Conservation (phyloP, 1,140 invertebrate species). For the Microplitis demolitor region DNA sequence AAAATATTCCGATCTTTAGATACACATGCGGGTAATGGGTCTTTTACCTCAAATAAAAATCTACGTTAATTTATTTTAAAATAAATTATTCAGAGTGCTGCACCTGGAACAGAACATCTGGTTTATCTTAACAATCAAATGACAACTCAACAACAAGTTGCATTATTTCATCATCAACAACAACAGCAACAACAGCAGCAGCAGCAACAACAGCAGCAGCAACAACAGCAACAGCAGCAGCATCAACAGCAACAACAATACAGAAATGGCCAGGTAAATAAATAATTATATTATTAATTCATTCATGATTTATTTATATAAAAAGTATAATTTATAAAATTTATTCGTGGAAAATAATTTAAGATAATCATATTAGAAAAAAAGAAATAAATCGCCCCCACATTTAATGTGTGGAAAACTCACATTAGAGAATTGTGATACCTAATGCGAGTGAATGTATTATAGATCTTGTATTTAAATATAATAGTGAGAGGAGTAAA, state of each 20-base stretch:
- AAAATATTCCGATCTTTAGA: too few species aligned
- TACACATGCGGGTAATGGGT: too few species aligned
- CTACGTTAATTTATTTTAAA: slow-evolving; percentile 19
- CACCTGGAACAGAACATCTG: slow-evolving; percentile 67
- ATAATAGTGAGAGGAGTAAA: background rate
- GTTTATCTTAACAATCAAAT: slow-evolving; percentile 72
- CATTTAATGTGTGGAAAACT: background rate
- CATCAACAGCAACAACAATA: slow-evolving; percentile 44
- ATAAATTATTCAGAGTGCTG: slow-evolving; percentile 63
- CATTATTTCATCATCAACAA: slow-evolving; percentile 67
- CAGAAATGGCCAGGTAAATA: slow-evolving; percentile 60
- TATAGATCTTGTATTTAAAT: background rate
- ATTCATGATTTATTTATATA: background rate
- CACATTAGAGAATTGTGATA: background rate
- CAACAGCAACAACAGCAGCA: slow-evolving; percentile 67
- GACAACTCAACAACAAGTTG: slow-evolving; percentile 66
- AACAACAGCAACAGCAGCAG: slow-evolving; percentile 59
- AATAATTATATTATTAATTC: background rate
- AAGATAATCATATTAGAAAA: too few species aligned
- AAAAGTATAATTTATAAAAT: background rate
- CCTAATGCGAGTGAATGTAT: background rate
- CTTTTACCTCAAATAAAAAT: too few species aligned
- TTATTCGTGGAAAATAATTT: too few species aligned
- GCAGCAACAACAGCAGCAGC: slow-evolving; percentile 53
- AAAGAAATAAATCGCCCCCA: background rate